A percentile compares a stretch with the other conserved stretches of the same genome.
Evolutionary conservation across 1,140 invertebrate species (phyloP).

Genomic region (Dysdera silvatica): DNA sequence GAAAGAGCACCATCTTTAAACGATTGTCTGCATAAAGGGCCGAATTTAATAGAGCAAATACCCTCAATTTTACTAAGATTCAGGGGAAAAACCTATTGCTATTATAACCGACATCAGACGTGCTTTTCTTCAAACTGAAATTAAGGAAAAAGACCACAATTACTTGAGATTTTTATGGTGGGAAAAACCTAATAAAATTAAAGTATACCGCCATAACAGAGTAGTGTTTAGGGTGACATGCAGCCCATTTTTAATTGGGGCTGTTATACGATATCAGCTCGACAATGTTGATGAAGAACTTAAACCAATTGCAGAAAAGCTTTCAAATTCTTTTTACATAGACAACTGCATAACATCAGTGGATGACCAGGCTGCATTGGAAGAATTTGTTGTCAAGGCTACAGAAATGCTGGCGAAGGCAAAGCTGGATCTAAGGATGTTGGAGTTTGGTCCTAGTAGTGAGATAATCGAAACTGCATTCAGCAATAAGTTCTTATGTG

Average conservation of each 20-base stretch:
- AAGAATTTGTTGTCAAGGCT: not conserved
- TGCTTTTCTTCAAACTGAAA: constrained; percentile 43
- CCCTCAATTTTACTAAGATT: constrained; percentile 40
- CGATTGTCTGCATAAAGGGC: constrained; percentile 24
- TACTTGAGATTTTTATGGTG: constrained; percentile 1
- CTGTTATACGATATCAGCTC: not conserved
- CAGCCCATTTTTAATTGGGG: not conserved
- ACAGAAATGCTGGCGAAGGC: not conserved
- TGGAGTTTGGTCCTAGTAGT: not conserved
- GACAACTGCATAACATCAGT: constrained; percentile 1
- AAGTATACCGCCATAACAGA: not conserved
- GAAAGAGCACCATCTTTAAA: constrained; percentile 23
- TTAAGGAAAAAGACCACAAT: constrained; percentile 12
- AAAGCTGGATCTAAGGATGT: not conserved
- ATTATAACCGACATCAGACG: constrained; percentile 43
- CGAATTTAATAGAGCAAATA: constrained; percentile 40
- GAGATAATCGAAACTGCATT: not conserved
- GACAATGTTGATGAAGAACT: not conserved
- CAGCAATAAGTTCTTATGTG: not conserved
- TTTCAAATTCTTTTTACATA: not conserved
- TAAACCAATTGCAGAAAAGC: not conserved
- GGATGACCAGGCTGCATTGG: not conserved
- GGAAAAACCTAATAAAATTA: not conserved
- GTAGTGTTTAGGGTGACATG: not conserved
- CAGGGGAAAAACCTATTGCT: constrained; percentile 36